phyloP scores from a whole-genome alignment of 92 coral and sea anemone genomes.

The Phenganax stokvisi region DNA sequence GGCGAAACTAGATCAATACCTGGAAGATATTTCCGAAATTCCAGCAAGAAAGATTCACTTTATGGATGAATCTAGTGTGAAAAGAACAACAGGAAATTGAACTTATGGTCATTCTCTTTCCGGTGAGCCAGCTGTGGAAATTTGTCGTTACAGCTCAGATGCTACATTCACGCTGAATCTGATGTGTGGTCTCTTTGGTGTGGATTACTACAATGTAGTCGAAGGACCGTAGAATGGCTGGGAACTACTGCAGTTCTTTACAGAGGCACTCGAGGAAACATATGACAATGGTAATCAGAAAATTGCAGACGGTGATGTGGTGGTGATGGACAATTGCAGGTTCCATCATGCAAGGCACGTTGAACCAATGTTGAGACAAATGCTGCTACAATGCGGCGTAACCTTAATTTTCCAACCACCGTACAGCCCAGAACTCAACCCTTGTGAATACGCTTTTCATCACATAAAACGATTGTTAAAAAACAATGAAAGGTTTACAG shows the following conservation, averaged over 20 bases:
- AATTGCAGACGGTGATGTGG: constrained; percentile 4
- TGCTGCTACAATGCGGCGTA: background rate
- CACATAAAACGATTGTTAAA: background rate
- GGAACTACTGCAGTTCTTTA: background rate
- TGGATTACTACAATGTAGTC: background rate
- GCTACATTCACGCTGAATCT: background rate
- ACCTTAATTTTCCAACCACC: background rate
- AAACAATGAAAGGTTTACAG: constrained; percentile 3
- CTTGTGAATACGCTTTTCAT: constrained; percentile 3
- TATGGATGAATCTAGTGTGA: constrained; percentile 19
- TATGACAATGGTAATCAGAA: background rate
- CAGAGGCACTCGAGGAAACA: constrained; percentile 1
- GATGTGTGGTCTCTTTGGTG: background rate
- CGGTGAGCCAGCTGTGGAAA: constrained; percentile 7
- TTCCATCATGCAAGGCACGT: constrained; percentile 12
- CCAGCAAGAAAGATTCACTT: constrained; percentile 12
- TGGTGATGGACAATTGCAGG: constrained; percentile 17
- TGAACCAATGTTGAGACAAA: constrained; percentile 14
- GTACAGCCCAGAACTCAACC: background rate
- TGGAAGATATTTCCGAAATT: constrained; percentile 7
- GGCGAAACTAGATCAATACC: background rate
- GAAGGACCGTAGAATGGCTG: background rate
- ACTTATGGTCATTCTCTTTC: constrained; percentile 7
- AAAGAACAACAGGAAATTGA: background rate
- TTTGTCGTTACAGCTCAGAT: constrained; percentile 16